phyloP scores from a whole-genome alignment of 1,140 invertebrate genomes.

The Leptopilina clavipes region DNA sequence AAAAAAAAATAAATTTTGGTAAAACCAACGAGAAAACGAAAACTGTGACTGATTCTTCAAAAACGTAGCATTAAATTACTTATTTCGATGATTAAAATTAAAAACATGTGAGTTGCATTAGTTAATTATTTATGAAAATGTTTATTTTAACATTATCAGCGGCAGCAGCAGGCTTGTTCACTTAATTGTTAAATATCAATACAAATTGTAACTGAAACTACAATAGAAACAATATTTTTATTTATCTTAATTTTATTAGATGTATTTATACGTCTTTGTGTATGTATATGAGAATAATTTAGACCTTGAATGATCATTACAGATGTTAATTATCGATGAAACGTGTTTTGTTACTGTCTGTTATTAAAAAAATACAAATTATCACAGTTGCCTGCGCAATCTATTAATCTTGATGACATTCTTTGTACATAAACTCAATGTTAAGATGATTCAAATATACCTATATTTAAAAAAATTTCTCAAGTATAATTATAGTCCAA shows the following conservation, averaged over 20 bases:
- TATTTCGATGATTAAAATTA: conserved; percentile 38
- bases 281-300: neutral
- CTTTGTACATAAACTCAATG: conserved; percentile 43
- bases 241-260: too few species aligned
- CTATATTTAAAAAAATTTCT: neutral
- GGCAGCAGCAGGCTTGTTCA: neutral
- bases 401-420: conserved; percentile 54
- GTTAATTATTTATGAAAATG: neutral
- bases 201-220: neutral
- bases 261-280: too few species aligned
- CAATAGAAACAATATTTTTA: too few species aligned
- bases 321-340: conserved; percentile 35
- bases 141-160: neutral
- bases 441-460: conserved; percentile 39
- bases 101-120: conserved; percentile 44
- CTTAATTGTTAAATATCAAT: neutral
- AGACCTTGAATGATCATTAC: conserved; percentile 31
- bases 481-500: neutral
- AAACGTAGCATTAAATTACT: conserved; percentile 50
- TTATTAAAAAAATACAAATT: neutral
- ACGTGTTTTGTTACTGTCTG: conserved; percentile 14
- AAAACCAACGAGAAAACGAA: conserved; percentile 47
- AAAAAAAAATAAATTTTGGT: conserved; percentile 39
- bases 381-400: conserved; percentile 70
- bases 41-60: conserved; percentile 52